These are phyloP conservation scores for Xyliphius kryptos DNA, from an alignment of 2,113 vertebrate species.

Conservation along the genomic window DNA sequence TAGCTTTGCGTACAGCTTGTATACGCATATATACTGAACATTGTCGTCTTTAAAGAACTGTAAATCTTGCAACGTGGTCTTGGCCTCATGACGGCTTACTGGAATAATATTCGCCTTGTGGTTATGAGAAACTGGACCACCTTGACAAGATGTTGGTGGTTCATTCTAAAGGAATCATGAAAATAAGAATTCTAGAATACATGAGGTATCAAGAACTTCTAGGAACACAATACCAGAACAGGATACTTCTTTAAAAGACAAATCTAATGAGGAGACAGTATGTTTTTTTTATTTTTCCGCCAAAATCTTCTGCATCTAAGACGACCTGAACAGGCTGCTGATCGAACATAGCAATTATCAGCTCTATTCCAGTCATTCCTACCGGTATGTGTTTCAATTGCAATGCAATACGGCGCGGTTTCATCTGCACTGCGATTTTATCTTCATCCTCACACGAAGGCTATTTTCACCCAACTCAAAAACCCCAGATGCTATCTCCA, in stretches of 20 bases:
- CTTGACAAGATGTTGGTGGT: not conserved
- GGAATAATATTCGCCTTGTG: no score
- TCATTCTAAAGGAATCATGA: not conserved
- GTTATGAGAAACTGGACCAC: no score
- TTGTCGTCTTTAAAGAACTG: no score
- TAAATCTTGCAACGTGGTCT: no score
- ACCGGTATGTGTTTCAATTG: constrained; percentile 8
- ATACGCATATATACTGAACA: no score
- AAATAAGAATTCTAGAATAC: no score
- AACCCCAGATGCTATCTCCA: constrained; percentile 33
- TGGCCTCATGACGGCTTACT: no score
- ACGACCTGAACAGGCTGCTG: not conserved
- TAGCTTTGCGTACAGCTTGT: no score
- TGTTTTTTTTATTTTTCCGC: not conserved
- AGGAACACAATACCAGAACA: not conserved
- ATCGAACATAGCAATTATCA: not conserved
- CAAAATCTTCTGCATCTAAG: not conserved
- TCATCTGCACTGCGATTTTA: constrained; percentile 35
- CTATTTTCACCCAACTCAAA: constrained; percentile 23
- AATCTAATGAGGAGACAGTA: not conserved
- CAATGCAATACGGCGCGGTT: constrained; percentile 14
- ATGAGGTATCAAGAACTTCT: not conserved
- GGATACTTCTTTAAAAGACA: not conserved
- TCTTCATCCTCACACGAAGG: constrained; percentile 27
- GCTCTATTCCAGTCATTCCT: constrained; percentile 4